phyloP scores from a whole-genome alignment of 2,888 invertebrate genomes.

The Thysanoteuthis rhombus region DNA sequence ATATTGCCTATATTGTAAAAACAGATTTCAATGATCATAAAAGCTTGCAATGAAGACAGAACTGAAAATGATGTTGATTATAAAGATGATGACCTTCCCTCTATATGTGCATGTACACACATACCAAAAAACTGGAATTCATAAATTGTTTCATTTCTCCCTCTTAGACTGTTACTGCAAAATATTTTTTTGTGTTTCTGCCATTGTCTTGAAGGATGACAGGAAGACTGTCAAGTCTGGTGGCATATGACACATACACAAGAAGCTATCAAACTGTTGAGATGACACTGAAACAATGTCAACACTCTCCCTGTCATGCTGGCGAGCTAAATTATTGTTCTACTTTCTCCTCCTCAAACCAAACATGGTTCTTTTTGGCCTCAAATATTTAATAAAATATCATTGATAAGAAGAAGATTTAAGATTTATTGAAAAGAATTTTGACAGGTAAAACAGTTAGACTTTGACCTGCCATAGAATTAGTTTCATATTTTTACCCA shows the following conservation, averaged over 20 bases:
- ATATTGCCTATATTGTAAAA: not conserved
- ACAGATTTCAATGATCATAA: not conserved
- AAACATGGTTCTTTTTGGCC: not conserved
- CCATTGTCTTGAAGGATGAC: not conserved
- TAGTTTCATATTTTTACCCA: not conserved
- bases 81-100: not conserved
- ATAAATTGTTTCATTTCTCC: not conserved
- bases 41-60: not conserved
- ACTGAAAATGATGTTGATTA: not conserved
- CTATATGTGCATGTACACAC: not conserved
- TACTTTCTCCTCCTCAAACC: not conserved
- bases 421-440: not conserved
- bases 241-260: not conserved
- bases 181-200: not conserved
- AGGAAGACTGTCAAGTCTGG: not conserved
- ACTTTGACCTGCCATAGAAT: not conserved
- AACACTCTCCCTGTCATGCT: not conserved
- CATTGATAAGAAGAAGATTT: not conserved
- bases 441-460: not conserved
- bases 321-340: not conserved
- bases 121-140: not conserved
- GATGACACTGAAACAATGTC: not conserved
- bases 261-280: slow-evolving; percentile 12
- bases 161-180: not conserved
- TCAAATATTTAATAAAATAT: slow-evolving; percentile 12